These are phyloP conservation scores for Metridium senile DNA, from an alignment of 92 coral and sea anemone genomes.

Conservation along the genomic window DNA sequence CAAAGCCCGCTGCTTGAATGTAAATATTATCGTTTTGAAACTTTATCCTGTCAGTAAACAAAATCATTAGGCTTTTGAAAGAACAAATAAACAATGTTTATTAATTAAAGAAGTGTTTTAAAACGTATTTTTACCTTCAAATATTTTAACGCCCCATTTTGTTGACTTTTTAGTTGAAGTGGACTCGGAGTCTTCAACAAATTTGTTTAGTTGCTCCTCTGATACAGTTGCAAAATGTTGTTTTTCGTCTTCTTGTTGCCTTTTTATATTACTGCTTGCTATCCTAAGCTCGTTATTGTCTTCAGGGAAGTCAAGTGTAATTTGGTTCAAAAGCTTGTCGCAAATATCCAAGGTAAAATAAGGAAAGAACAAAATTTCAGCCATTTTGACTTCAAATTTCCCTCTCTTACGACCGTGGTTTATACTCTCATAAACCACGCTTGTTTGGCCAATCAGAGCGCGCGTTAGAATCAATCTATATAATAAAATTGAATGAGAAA, in stretches of 20 bases:
- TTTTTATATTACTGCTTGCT: neutral
- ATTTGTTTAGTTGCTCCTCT: neutral
- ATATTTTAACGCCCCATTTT: slow-evolving; percentile 30
- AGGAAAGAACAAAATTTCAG: no score
- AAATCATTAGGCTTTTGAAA: no score
- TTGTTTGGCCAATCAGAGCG: no score
- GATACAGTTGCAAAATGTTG: neutral
- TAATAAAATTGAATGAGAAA: no score
- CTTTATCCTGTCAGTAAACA: no score
- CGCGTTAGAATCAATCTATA: no score
- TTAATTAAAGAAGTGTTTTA: neutral
- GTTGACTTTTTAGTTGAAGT: slow-evolving; percentile 17
- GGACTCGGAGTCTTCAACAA: neutral
- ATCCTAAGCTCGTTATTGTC: neutral
- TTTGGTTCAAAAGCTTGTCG: neutral
- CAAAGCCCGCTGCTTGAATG: neutral
- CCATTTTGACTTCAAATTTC: no score
- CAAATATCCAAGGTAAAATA: neutral
- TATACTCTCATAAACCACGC: no score
- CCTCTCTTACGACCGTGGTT: no score
- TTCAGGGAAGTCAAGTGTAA: neutral
- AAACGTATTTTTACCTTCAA: slow-evolving; percentile 10
- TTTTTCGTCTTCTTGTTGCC: no score
- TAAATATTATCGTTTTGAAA: no score
- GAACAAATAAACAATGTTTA: neutral